A percentile compares a stretch with the other conserved stretches of the same genome.
phyloP scores from a whole-genome alignment of 2,888 invertebrate genomes.

The Temnothorax ravouxi region DNA sequence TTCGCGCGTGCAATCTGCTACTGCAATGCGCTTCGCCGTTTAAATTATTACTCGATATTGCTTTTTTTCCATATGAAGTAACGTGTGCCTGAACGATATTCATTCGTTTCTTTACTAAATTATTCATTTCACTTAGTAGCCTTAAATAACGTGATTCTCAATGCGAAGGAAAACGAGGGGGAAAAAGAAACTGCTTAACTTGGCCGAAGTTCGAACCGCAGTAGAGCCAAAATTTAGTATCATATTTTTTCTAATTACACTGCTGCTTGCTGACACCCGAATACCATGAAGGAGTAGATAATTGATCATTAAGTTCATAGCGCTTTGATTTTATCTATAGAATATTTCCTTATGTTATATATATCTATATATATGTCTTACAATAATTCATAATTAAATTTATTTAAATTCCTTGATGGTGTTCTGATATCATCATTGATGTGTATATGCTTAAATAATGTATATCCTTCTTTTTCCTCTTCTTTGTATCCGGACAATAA shows the following conservation, averaged over 20 bases:
- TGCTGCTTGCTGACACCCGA: slow-evolving; percentile 25
- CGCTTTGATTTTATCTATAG: slow-evolving; percentile 49
- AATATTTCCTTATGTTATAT: slow-evolving; percentile 34
- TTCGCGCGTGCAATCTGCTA: slow-evolving; percentile 44
- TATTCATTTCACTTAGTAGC: slow-evolving; percentile 5
- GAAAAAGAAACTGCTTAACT: slow-evolving; percentile 27
- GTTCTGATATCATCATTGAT: slow-evolving; percentile 43
- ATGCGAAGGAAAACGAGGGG: slow-evolving; percentile 41
- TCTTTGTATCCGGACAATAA: slow-evolving; percentile 46
- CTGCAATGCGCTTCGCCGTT: slow-evolving; percentile 40
- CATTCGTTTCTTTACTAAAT: neutral
- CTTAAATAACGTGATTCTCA: slow-evolving; percentile 42
- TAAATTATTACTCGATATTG: slow-evolving; percentile 76
- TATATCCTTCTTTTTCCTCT: slow-evolving; percentile 36
- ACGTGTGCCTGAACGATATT: slow-evolving; percentile 60
- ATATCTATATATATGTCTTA: slow-evolving; percentile 6
- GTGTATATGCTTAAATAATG: slow-evolving; percentile 14
- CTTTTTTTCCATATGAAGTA: slow-evolving; percentile 69
- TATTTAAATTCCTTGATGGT: slow-evolving; percentile 45
- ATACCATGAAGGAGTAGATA: slow-evolving; percentile 34
- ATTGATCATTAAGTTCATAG: slow-evolving; percentile 38
- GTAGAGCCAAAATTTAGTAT: slow-evolving; percentile 17
- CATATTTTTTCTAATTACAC: slow-evolving; percentile 4
- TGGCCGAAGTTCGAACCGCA: neutral
- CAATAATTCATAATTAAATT: slow-evolving; percentile 47